These are phyloP conservation scores for Xanthorhoe designata DNA, from an alignment of 2,888 invertebrate species.

Conservation along the genomic window DNA sequence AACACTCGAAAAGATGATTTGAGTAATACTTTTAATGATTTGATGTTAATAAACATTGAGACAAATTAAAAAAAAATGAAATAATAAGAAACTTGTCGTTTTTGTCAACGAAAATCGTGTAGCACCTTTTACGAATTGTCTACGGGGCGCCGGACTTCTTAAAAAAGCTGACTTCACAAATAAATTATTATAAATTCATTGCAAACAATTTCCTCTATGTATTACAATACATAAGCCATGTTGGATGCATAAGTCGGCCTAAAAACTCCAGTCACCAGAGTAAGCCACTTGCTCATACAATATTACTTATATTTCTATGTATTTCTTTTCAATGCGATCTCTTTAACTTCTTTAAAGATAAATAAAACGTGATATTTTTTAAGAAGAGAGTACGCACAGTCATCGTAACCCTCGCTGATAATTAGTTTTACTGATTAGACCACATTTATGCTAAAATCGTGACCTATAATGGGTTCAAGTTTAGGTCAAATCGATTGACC, in stretches of 20 bases:
- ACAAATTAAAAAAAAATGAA: too few species aligned
- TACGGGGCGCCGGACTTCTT: too few species aligned
- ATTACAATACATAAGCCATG: too few species aligned
- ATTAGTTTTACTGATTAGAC: background rate
- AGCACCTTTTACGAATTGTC: conserved; percentile 24
- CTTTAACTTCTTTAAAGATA: background rate
- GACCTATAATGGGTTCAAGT: background rate
- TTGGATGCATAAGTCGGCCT: too few species aligned
- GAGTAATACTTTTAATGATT: too few species aligned
- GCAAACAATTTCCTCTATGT: too few species aligned
- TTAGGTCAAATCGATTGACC: background rate
- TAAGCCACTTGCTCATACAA: too few species aligned
- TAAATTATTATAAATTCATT: background rate
- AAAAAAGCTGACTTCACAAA: background rate
- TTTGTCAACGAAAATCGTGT: conserved; percentile 10
- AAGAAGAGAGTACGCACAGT: background rate
- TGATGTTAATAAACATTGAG: too few species aligned
- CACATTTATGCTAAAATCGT: background rate
- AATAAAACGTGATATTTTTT: background rate
- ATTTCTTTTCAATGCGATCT: too few species aligned
- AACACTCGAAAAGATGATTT: too few species aligned
- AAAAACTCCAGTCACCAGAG: too few species aligned
- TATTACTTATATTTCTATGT: too few species aligned
- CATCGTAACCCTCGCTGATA: background rate
- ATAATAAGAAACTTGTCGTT: background rate